phyloP scores from a whole-genome alignment of 2,888 invertebrate species.

The Eurytoma adleriae region DNA sequence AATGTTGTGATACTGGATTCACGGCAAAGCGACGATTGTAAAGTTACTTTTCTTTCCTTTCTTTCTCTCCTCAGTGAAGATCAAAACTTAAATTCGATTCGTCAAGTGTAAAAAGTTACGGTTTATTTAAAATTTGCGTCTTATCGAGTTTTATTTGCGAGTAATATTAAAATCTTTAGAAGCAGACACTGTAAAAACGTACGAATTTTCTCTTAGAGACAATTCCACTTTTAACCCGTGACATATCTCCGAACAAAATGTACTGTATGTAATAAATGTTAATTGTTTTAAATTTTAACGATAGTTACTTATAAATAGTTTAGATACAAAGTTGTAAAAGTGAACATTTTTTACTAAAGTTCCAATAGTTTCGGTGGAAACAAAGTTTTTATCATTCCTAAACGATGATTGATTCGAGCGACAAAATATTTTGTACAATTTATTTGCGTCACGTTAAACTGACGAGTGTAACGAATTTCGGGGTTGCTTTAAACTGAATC shows the following conservation, averaged over 20 bases:
- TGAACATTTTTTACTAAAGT: constrained; percentile 4
- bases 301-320: constrained; percentile 13
- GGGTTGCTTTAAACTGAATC: neutral
- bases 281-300: constrained; percentile 4
- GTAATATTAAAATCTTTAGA: constrained; percentile 4
- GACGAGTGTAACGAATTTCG: neutral
- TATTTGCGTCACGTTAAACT: neutral
- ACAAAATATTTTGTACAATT: neutral
- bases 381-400: neutral
- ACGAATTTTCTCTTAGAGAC: neutral
- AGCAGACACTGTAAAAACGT: neutral
- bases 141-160: neutral
- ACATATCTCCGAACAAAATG: no score
- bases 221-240: neutral
- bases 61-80: neutral
- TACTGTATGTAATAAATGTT: neutral
- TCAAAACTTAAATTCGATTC: constrained; percentile 26
- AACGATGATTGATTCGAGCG: neutral
- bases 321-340: neutral
- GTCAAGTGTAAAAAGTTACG: neutral
- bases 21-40: constrained; percentile 1
- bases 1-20: constrained; percentile 7
- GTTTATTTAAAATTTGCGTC: neutral
- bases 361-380: neutral
- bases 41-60: neutral